A percentile compares a stretch with the other conserved stretches of the same genome.
phyloP scores from a whole-genome alignment of 2,113 vertebrate genomes.

The Gavia stellata region DNA sequence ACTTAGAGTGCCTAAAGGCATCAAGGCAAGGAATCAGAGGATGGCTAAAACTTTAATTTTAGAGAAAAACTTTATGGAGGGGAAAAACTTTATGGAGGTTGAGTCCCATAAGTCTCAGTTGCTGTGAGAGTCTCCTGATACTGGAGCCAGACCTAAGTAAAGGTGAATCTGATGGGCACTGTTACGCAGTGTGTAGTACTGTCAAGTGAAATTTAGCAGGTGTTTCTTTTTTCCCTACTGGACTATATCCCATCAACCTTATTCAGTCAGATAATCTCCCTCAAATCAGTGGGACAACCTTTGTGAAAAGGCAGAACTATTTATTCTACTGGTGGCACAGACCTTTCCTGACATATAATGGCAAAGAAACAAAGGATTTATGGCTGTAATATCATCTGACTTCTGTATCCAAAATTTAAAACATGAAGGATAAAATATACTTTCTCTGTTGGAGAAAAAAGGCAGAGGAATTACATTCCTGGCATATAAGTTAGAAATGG shows the following conservation, averaged over 20 bases:
- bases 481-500: slow-evolving; percentile 60
- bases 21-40: neutral
- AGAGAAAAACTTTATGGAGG: neutral
- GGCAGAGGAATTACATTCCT: slow-evolving; percentile 56
- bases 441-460: slow-evolving; percentile 52
- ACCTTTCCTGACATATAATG: slow-evolving; percentile 47
- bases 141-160: neutral
- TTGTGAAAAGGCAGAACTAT: slow-evolving; percentile 20
- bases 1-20: neutral
- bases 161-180: neutral
- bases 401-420: slow-evolving; percentile 56
- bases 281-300: neutral
- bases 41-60: neutral
- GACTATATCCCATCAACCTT: neutral
- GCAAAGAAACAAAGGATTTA: slow-evolving; percentile 38
- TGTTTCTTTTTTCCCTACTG: neutral
- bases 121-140: neutral
- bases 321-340: slow-evolving; percentile 26
- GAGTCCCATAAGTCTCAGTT: neutral
- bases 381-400: slow-evolving; percentile 56
- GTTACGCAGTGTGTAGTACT: neutral
- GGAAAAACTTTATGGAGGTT: neutral
- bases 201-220: slow-evolving; percentile 55
- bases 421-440: slow-evolving; percentile 34
- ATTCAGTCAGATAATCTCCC: neutral